A percentile compares a stretch with the other conserved stretches of the same genome.
These are phyloP conservation scores for Drosophila trapezifrons DNA, from an alignment of 1,140 invertebrate genomes.

Conservation along the genomic window DNA sequence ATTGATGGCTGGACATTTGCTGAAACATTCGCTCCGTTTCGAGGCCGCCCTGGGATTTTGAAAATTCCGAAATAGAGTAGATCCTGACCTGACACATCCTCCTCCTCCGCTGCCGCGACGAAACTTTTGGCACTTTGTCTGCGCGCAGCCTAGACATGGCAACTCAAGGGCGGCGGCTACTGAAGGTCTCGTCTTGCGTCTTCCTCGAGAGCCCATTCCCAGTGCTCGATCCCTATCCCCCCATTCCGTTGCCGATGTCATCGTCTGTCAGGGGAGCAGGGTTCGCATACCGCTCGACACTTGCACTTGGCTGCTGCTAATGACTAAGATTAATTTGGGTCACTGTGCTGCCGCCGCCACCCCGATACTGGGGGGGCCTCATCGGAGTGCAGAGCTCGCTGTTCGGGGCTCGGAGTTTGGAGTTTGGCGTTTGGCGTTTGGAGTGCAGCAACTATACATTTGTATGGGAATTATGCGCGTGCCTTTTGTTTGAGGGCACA, in stretches of 20 bases:
- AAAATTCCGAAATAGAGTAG: constrained; percentile 35
- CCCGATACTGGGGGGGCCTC: constrained; percentile 11
- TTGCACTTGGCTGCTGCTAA: constrained; percentile 66
- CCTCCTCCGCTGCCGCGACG: neutral
- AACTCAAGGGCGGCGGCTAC: constrained; percentile 19
- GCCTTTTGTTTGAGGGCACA: constrained; percentile 57
- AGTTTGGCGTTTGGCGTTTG: constrained; percentile 4
- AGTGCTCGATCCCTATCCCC: neutral
- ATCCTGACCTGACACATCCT: constrained; percentile 30
- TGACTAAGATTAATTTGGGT: constrained; percentile 82
- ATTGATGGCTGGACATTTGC: neutral
- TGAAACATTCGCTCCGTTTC: constrained; percentile 12
- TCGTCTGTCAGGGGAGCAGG: constrained; percentile 49
- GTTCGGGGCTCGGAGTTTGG: neutral
- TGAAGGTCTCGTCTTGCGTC: neutral
- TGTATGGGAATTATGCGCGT: constrained; percentile 65
- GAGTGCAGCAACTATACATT: constrained; percentile 13
- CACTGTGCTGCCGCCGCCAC: constrained; percentile 55
- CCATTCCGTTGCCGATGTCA: constrained; percentile 27
- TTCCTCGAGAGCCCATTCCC: too few species aligned
- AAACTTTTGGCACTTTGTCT: constrained; percentile 70
- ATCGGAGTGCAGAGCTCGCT: neutral
- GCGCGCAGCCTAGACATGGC: constrained; percentile 48
- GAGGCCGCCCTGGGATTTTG: constrained; percentile 15
- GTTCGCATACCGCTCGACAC: constrained; percentile 58